Evolutionary conservation across 2,888 invertebrate genomes (phyloP).

Genomic region (Nomada fucata): DNA sequence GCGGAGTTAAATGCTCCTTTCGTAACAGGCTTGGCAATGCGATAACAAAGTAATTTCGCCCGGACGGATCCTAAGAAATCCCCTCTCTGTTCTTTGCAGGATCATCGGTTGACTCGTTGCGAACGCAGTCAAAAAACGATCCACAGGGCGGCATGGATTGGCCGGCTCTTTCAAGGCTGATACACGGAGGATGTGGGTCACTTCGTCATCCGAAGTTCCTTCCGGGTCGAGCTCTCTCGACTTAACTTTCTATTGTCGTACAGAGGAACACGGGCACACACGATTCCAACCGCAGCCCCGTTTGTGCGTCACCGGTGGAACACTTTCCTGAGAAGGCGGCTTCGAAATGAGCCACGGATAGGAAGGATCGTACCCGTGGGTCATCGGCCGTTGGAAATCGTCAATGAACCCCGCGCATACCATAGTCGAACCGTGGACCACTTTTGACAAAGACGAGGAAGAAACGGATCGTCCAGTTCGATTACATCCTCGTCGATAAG

Average conservation of each 20-base stretch:
- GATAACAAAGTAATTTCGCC: too few relatives aligned
- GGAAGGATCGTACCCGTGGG: conserved; percentile 8
- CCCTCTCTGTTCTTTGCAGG: background rate
- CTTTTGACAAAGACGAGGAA: background rate
- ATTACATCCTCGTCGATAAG: conserved; percentile 56
- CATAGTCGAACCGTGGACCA: background rate
- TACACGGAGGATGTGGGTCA: conserved; percentile 79
- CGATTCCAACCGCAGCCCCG: background rate
- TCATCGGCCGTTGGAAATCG: conserved; percentile 37
- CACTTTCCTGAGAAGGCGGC: conserved; percentile 63
- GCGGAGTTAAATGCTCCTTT: too few relatives aligned
- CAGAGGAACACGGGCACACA: conserved; percentile 27
- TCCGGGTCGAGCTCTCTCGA: conserved; percentile 77
- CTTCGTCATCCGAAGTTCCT: conserved; percentile 78
- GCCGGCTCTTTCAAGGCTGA: conserved; percentile 50
- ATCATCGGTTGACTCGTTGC: background rate
- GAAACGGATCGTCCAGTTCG: background rate
- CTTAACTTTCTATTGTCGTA: conserved; percentile 80
- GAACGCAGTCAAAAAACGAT: conserved; percentile 8
- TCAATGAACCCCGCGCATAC: conserved; percentile 32
- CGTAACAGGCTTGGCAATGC: too few relatives aligned
- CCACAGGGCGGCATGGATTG: conserved; percentile 26
- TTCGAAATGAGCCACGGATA: conserved; percentile 33
- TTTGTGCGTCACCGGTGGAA: conserved; percentile 67
- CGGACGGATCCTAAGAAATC: background rate